Percentiles rank a stretch among this genome's conserved stretches.
Conservation (phyloP, 2,797 vertebrate genomes). For the Garrulus glandarius region DNA sequence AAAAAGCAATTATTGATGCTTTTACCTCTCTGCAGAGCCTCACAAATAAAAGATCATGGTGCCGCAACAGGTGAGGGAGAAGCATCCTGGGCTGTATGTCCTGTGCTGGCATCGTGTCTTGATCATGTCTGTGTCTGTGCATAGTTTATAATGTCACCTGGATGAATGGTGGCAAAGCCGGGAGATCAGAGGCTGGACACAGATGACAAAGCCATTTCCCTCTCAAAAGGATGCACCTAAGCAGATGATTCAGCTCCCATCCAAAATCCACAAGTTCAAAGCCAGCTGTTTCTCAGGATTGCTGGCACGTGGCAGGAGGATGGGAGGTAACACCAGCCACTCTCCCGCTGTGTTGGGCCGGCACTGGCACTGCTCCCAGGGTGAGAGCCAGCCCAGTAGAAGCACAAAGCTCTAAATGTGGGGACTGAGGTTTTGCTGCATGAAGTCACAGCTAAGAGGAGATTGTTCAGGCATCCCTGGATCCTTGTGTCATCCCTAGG, state of each 20-base stretch:
- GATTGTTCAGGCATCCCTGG: neutral
- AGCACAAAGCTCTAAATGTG: neutral
- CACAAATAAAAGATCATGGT: neutral
- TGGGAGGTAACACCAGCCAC: fast-evolving
- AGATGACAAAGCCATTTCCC: neutral
- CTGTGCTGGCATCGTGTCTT: neutral
- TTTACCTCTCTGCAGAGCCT: neutral
- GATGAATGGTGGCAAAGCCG: neutral
- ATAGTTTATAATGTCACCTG: neutral
- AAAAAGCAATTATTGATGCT: neutral
- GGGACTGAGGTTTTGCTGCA: neutral
- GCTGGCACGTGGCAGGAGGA: fast-evolving
- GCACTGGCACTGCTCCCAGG: neutral
- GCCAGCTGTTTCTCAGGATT: neutral
- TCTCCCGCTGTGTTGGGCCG: fast-evolving
- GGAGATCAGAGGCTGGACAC: neutral
- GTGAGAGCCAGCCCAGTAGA: neutral
- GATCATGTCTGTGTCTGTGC: neutral
- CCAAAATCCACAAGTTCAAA: neutral
- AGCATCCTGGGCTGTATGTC: neutral
- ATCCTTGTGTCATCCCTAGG: neutral
- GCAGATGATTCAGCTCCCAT: neutral
- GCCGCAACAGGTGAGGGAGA: neutral
- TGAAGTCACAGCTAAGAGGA: neutral
- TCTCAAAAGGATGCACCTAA: neutral